Evolutionary conservation across 2,797 vertebrate genomes (phyloP), one percentile per base, ranked within the genome.

Genomic region (Tauraco hartlaubi): DNA sequence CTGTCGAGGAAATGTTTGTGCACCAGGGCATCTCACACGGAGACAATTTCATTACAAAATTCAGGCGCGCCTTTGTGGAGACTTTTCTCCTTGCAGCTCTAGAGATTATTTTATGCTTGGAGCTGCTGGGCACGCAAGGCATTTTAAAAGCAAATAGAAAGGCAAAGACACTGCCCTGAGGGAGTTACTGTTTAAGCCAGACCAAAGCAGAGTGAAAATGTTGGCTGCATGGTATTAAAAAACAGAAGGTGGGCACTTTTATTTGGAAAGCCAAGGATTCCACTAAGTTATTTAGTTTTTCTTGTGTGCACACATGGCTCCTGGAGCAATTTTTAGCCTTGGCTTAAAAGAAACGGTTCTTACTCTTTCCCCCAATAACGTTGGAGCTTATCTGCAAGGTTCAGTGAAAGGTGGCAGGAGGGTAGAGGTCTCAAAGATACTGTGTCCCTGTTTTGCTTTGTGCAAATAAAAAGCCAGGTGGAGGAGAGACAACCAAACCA

Each of bases 131-230:
- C 90, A 95, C 7, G 5, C 15, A 58, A 52, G 80, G 20, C 61
- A 69, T 88, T 96, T 96, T 83, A 67, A 75, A 90, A 90, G 80
- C 68, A 94, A 94, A 87, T 71, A 85, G 67, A 91, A 95, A 83
- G 80, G 83, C 76, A 81, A 94, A 88, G 54, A 79, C 1, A 2
- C 31, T 95, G 79, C 64, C 88, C 31, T 9, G 12, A 71, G 90
- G 81, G 64, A 84, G 21, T 63, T 92, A 33, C 91, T 90, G 52
- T 93, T 84, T 85, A 87, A 96, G 71, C 62, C 76, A 94, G 87
- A 91, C 79, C 81, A 90, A 91, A 86, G 69, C 73, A 72, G 51
- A 91, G 62, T 41, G 85, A 72, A 83, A 94, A 85, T 52, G n/a
- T 15, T 92, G 77, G n/a, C 62, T n/a, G 19, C 28, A 4, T 72